A percentile compares a stretch with the other conserved stretches of the same genome.
phyloP scores from a whole-genome alignment of 2,888 invertebrate species.

The Agonopterix arenella region DNA sequence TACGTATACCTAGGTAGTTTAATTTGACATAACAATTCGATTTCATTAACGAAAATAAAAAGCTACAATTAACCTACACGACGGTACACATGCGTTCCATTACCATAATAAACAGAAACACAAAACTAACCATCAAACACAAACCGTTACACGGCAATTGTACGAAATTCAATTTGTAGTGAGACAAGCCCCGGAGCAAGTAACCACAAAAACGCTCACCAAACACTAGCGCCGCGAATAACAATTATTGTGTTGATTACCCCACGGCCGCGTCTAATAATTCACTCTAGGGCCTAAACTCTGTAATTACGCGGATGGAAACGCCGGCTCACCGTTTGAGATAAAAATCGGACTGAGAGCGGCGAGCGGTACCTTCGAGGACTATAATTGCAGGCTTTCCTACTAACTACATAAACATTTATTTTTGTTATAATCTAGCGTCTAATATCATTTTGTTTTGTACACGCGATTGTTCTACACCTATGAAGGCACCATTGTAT shows the following conservation, averaged over 20 bases:
- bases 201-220: conserved; percentile 49
- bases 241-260: conserved; percentile 71
- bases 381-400: conserved; percentile 48
- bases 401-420: conserved; percentile 62
- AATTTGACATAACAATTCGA: too few relatives aligned
- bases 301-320: conserved; percentile 71
- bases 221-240: conserved; percentile 53
- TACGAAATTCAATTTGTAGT: conserved; percentile 60
- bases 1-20: too few relatives aligned
- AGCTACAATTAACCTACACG: too few relatives aligned
- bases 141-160: conserved; percentile 42
- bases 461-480: conserved; percentile 10
- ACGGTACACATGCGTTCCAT: neutral
- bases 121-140: neutral
- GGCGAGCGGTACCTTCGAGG: conserved; percentile 30
- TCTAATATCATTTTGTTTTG: conserved; percentile 16
- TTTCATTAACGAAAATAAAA: too few relatives aligned
- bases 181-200: conserved; percentile 14
- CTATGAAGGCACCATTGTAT: too few relatives aligned
- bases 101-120: neutral
- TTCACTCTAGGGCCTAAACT: conserved; percentile 71
- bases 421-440: conserved; percentile 41
- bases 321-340: conserved; percentile 70
- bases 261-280: conserved; percentile 65
- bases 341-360: conserved; percentile 55